Percentiles rank a stretch among this genome's conserved stretches.
Conservation (phyloP, 2,113 vertebrate genomes). For the Gymnocephalus cernua region DNA sequence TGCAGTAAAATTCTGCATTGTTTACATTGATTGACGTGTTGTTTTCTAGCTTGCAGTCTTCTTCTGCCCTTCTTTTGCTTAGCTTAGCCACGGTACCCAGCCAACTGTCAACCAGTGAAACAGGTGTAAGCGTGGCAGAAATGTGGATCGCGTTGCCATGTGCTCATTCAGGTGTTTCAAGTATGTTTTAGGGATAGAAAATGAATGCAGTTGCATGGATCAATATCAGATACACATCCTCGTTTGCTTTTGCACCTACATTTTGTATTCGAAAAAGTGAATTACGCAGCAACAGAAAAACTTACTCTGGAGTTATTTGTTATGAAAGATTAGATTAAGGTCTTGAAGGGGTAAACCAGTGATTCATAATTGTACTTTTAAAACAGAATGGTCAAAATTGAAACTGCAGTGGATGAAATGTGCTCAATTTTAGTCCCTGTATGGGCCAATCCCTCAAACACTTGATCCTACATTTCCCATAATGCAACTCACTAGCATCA, state of each 20-base stretch:
- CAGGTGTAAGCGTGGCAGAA: not conserved
- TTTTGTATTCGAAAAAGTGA: not conserved
- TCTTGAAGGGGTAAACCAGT: not conserved
- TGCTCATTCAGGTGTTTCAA: not conserved
- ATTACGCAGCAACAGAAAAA: not conserved
- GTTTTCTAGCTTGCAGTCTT: not conserved
- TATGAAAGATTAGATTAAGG: not conserved
- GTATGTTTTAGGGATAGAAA: no score
- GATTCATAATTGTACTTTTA: not conserved
- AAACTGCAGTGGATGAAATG: not conserved
- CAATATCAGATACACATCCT: not conserved
- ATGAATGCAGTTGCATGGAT: not conserved
- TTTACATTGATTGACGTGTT: not conserved
- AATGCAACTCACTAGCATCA: not conserved
- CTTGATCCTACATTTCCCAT: constrained; percentile 11
- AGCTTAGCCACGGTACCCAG: not conserved
- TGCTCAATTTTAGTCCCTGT: not conserved
- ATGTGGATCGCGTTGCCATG: not conserved
- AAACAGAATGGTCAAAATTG: not conserved
- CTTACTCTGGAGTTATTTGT: not conserved
- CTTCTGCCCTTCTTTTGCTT: not conserved
- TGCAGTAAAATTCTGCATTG: not conserved
- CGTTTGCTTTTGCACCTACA: not conserved
- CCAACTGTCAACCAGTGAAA: not conserved
- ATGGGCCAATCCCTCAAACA: not conserved